These are phyloP conservation scores for Sylvilagus bachmani DNA, from an alignment of 2,113 vertebrate species.

Conservation along the genomic window DNA sequence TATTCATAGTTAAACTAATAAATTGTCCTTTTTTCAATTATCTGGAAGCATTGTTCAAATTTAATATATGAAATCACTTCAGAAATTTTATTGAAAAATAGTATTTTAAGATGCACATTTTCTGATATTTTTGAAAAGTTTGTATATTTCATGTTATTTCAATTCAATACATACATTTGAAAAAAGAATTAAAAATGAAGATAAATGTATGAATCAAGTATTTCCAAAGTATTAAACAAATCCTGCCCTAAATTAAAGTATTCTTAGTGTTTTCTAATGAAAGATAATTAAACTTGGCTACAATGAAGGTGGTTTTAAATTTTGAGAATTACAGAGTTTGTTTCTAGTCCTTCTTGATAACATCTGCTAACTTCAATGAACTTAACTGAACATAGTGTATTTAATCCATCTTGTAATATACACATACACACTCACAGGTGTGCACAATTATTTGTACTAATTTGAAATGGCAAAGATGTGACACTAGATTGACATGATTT, in stretches of 20 bases:
- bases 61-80: not conserved
- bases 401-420: not conserved
- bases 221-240: not conserved
- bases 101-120: too few species aligned
- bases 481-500: not conserved
- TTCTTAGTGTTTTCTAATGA: not conserved
- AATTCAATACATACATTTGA: not conserved
- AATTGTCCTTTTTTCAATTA: not conserved
- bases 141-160: not conserved
- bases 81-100: too few species aligned
- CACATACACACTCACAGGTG: too few species aligned
- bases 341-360: not conserved
- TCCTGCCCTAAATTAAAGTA: not conserved
- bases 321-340: not conserved
- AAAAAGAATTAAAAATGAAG: conserved; percentile 38
- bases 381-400: not conserved
- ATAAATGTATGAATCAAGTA: not conserved
- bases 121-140: too few species aligned
- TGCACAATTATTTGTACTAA: not conserved
- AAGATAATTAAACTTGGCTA: not conserved
- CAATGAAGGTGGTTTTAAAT: not conserved
- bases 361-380: not conserved
- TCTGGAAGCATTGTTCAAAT: not conserved
- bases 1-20: conserved; percentile 23
- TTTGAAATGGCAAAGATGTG: not conserved